Conservation (phyloP, 2,888 invertebrate species). For the Gymnocheta viridis region DNA sequence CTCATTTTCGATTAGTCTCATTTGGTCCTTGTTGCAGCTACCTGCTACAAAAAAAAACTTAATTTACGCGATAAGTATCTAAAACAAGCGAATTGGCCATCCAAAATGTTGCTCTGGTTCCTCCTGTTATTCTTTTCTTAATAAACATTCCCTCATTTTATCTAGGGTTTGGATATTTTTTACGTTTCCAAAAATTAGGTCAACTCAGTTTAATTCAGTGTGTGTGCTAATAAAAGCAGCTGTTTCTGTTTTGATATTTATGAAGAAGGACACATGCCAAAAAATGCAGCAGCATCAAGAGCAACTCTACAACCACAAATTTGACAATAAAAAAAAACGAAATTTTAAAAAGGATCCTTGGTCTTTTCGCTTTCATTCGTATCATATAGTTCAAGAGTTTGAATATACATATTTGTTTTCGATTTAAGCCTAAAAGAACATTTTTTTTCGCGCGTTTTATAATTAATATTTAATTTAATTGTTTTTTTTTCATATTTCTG, state of each 20-base stretch:
- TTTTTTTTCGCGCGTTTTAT: background rate
- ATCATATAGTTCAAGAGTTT: background rate
- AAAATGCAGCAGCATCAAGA: background rate
- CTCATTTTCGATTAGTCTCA: background rate
- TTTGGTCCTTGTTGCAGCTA: background rate
- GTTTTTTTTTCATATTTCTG: background rate
- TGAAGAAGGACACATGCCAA: slow-evolving; percentile 66
- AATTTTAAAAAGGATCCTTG: background rate
- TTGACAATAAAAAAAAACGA: background rate
- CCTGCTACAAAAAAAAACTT: slow-evolving; percentile 37
- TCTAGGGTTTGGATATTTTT: slow-evolving; percentile 10
- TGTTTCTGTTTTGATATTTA: slow-evolving; percentile 56
- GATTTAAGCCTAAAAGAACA: background rate
- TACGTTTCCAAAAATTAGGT: slow-evolving; percentile 59
- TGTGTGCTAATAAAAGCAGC: slow-evolving; percentile 56
- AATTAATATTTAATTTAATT: too few species aligned
- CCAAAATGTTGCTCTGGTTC: slow-evolving; percentile 31
- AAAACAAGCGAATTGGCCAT: slow-evolving; percentile 23
- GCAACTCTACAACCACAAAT: background rate
- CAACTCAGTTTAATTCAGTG: slow-evolving; percentile 46
- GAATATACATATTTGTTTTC: background rate
- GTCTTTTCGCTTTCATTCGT: background rate
- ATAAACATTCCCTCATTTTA: background rate
- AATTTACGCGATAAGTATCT: slow-evolving; percentile 68
- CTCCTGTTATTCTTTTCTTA: background rate